Base-by-base conservation (phyloP, 1,140 invertebrate species). In the Neodiprion pinetum region DNA sequence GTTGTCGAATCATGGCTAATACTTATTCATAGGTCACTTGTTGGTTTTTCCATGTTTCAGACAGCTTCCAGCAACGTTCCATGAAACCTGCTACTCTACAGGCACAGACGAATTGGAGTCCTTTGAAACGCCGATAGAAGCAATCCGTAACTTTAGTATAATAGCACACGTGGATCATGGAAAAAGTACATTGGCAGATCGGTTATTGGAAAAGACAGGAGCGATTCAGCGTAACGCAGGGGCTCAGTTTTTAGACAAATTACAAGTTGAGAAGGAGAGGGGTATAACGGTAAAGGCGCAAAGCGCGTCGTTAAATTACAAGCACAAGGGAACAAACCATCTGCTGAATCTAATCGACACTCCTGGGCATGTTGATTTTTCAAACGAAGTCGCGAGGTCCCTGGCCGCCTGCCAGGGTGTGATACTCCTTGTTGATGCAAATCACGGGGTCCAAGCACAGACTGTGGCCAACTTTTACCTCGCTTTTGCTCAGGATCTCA, bases 271-370 rank as follows among this genome's bases (percentile, higher is more conserved):
- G 89, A 91, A 93, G 81, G 97, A 99, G 86, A 90, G 96, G 83
- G 98, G 98, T 7, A 99, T 99, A 21, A 99, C 98, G 21, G 98
- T 99, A 0, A 99, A 99, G 89, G 98, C 98, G 12, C 97, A 99
- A 82, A 98, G 97, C 21, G 97, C 94, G 14, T 97, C 97, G 1
- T 89, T 99, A 71, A 91, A 95, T 77, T 96, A 99, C 82, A 89
- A 84, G 21, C 91, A 92, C 75, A 90, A 93, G 17, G 90, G 90
- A 67, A 86, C 91, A 77, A 83, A 91, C 61, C 98, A 98, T 90
- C 88, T 99, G n/a, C 89, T 99, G 1, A 99, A 99, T 89, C 90
- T 99, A 5, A 99, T 99, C 78, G 98, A 99, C 87, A 99, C 98
- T 21, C 98, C 98, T 48, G 98, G 98, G 40, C 98, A 99, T 91